Evolutionary conservation across 2,113 vertebrate species (phyloP).

Genomic region (Oxyura jamaicensis): DNA sequence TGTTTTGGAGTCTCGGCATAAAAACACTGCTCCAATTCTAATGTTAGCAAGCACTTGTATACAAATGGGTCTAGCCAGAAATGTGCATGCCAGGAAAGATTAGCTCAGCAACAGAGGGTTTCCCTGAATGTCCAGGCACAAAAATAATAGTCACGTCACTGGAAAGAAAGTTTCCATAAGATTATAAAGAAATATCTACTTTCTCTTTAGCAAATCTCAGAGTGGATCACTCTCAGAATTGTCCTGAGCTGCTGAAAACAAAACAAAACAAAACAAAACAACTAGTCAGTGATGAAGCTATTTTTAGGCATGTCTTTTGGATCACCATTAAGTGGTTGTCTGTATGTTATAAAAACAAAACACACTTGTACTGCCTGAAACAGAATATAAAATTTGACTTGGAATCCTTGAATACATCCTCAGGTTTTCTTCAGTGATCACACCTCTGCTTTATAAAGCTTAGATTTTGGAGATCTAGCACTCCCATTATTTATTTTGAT

Average conservation of each 20-base stretch:
- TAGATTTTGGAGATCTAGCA: background rate
- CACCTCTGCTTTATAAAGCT: background rate
- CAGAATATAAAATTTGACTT: background rate
- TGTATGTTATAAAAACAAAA: background rate
- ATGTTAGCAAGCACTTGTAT: conserved; percentile 18
- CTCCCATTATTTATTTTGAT: background rate
- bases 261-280: background rate
- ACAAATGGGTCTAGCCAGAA: background rate
- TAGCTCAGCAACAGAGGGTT: background rate
- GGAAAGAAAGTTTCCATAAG: background rate
- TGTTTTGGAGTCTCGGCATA: background rate
- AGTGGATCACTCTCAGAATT: background rate
- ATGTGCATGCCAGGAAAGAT: background rate
- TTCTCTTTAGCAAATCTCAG: background rate
- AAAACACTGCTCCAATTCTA: background rate
- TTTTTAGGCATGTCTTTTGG: background rate
- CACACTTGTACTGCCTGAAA: background rate
- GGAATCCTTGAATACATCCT: background rate
- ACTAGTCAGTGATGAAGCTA: background rate
- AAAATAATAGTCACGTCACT: conserved; percentile 5
- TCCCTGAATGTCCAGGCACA: background rate
- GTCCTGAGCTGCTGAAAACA: background rate
- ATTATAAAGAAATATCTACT: background rate
- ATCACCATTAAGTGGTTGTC: background rate
- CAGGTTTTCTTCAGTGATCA: background rate